A percentile compares a stretch with the other conserved stretches of the same genome.
These are phyloP conservation scores for Mesocricetus auratus DNA, from an alignment of 2,113 vertebrate genomes.

Conservation along the genomic window DNA sequence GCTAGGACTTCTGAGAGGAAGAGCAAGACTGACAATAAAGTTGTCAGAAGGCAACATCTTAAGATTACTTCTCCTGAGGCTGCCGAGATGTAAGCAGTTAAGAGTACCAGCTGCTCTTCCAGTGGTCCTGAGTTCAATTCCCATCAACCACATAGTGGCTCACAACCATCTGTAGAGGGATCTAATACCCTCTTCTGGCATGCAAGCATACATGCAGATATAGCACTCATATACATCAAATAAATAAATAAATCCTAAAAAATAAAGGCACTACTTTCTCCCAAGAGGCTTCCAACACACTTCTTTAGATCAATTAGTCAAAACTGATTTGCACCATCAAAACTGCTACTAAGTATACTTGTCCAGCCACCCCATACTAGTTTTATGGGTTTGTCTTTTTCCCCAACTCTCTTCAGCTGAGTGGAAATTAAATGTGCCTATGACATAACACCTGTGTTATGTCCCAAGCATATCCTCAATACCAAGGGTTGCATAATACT, in stretches of 20 bases:
- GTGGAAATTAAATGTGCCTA: conserved; percentile 3
- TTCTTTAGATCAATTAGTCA: conserved; percentile 15
- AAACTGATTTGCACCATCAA: conserved; percentile 26
- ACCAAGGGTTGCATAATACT: conserved; percentile 17
- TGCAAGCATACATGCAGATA: background rate
- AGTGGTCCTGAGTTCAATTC: background rate
- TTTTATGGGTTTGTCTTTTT: background rate
- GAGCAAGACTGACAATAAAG: background rate
- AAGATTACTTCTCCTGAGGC: background rate
- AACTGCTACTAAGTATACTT: background rate
- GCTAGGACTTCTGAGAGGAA: background rate
- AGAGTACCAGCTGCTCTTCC: background rate
- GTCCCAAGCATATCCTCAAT: conserved; percentile 24
- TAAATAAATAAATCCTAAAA: background rate
- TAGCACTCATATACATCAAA: background rate
- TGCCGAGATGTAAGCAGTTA: background rate
- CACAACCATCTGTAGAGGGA: background rate
- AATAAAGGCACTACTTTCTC: background rate
- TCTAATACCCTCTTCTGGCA: background rate
- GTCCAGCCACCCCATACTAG: no score
- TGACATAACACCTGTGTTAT: background rate
- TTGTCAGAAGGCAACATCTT: background rate
- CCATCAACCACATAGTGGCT: background rate
- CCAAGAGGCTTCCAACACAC: background rate
- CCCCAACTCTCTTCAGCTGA: background rate